Evolutionary conservation across 2,888 invertebrate genomes (phyloP).

Genomic region (Cephus spinipes): DNA sequence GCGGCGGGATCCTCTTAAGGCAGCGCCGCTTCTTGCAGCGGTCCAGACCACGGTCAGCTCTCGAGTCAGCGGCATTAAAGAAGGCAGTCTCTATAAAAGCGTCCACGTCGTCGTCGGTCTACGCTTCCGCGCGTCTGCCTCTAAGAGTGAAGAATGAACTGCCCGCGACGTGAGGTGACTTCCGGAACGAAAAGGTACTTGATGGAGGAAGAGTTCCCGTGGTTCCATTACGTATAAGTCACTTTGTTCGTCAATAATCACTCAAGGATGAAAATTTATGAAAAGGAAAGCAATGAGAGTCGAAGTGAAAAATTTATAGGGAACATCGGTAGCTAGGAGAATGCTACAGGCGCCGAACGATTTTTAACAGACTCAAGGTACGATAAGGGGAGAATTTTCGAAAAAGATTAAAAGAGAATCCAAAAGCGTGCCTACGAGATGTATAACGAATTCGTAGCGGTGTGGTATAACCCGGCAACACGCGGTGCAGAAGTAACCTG

Average conservation of each 20-base stretch:
- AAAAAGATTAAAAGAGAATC: constrained; percentile 25
- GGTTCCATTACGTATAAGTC: too few relatives aligned
- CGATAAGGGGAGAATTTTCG: too few relatives aligned
- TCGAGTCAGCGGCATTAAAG: background rate
- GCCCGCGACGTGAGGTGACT: constrained; percentile 47
- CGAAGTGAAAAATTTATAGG: too few relatives aligned
- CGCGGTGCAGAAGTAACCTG: constrained; percentile 52
- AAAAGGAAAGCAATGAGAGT: too few relatives aligned
- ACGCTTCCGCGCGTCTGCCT: constrained; percentile 16
- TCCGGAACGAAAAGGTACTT: constrained; percentile 29
- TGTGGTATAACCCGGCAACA: constrained; percentile 45
- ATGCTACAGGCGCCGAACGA: too few relatives aligned
- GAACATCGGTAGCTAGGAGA: too few relatives aligned
- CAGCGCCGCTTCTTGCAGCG: constrained; percentile 43
- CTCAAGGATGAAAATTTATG: too few relatives aligned
- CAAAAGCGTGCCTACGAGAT: constrained; percentile 33
- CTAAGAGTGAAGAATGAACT: constrained; percentile 52
- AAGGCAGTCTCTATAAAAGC: constrained; percentile 10
- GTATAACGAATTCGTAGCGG: constrained; percentile 45
- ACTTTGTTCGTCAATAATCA: too few relatives aligned
- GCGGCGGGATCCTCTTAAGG: constrained; percentile 49
- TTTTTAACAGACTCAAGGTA: too few relatives aligned
- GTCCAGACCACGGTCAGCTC: background rate
- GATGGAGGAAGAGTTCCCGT: too few relatives aligned
- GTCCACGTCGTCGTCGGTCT: constrained; percentile 6